phyloP scores from a whole-genome alignment of 2,888 invertebrate species.

The Drosophila cognata region DNA sequence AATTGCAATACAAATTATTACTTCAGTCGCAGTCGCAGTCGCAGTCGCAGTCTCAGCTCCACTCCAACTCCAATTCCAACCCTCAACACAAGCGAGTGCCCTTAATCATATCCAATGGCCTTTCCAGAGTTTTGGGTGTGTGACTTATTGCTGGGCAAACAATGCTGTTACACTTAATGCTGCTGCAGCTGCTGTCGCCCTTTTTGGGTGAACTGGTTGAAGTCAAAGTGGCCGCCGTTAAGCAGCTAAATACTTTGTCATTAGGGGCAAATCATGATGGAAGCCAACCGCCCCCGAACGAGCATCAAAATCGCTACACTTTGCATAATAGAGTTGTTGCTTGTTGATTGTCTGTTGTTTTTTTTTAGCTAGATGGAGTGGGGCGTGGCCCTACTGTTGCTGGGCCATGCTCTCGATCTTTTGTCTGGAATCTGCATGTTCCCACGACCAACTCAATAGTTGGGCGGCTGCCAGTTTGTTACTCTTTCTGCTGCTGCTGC shows the following conservation, averaged over 20 bases:
- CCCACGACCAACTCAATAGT: constrained; percentile 52
- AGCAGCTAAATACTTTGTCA: constrained; percentile 62
- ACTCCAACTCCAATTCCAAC: not conserved
- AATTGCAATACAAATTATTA: not conserved
- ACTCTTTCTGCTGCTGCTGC: not conserved
- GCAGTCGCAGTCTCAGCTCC: not conserved
- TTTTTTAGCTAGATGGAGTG: not conserved
- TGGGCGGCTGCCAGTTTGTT: constrained; percentile 5
- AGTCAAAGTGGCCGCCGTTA: constrained; percentile 20
- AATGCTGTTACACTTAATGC: constrained; percentile 24
- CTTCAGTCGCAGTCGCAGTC: not conserved
- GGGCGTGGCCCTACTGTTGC: constrained; percentile 6
- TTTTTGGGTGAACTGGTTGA: constrained; percentile 18
- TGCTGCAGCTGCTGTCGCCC: constrained; percentile 17
- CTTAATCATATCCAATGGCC: not conserved
- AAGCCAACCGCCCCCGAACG: constrained; percentile 41
- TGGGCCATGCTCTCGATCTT: constrained; percentile 27
- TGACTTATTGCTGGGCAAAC: constrained; percentile 4
- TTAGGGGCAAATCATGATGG: constrained; percentile 72
- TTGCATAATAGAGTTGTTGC: constrained; percentile 62
- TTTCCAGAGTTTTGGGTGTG: constrained; percentile 45
- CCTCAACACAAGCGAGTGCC: not conserved
- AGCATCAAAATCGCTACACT: constrained; percentile 44
- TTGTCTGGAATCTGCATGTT: constrained; percentile 34
- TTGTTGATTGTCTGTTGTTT: not conserved